These are phyloP conservation scores for Monomorium pharaonis DNA, from an alignment of 1,140 invertebrate genomes.

Conservation along the genomic window DNA sequence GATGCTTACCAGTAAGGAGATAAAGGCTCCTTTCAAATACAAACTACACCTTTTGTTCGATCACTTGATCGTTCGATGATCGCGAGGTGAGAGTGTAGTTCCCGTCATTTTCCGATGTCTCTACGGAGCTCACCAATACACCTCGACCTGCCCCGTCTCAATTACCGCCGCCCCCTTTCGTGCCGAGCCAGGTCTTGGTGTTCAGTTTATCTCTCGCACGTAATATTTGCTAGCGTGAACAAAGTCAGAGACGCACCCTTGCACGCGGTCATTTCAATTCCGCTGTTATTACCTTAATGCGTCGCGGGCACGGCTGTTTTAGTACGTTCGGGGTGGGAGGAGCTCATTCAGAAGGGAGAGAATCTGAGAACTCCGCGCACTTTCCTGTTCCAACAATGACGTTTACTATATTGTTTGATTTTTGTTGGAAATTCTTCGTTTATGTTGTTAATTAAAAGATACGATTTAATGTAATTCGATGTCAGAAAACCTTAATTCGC, in stretches of 20 bases:
- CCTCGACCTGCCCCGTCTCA: not conserved
- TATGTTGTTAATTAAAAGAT: too few relatives aligned
- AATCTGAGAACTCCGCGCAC: not conserved
- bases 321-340: not conserved
- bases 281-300: conserved; percentile 67
- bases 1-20: not conserved
- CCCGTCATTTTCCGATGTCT: not conserved
- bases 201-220: conserved; percentile 21
- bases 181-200: not conserved
- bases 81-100: not conserved
- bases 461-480: too few relatives aligned
- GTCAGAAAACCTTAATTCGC: too few relatives aligned
- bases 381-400: not conserved
- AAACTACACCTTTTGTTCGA: too few relatives aligned
- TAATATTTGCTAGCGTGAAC: conserved; percentile 37
- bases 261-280: conserved; percentile 64
- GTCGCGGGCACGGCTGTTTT: not conserved
- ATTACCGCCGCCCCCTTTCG: conserved; percentile 30
- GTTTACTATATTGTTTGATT: not conserved
- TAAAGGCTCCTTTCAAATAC: not conserved
- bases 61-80: not conserved
- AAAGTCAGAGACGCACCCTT: conserved; percentile 61
- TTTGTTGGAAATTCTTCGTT: not conserved
- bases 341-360: not conserved
- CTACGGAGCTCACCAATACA: not conserved